Evolutionary conservation across 1,140 invertebrate genomes (phyloP).

Genomic region (Zeugodacus cucurbitae): DNA sequence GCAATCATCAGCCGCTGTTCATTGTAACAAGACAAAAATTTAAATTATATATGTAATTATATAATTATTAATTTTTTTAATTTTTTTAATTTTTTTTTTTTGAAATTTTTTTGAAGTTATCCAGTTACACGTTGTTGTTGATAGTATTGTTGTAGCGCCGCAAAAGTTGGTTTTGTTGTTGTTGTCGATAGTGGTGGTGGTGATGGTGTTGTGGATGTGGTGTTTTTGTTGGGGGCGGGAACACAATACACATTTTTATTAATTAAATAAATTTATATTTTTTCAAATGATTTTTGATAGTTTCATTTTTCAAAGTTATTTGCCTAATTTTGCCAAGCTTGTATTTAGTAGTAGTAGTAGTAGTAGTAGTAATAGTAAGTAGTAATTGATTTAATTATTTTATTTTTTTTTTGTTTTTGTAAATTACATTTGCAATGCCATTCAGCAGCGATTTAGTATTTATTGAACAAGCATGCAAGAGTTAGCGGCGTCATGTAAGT

Average conservation of each 20-base stretch:
- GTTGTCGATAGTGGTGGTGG: background rate
- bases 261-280: background rate
- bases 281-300: background rate
- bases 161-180: background rate
- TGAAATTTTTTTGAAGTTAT: too few relatives aligned
- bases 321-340: background rate
- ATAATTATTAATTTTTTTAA: background rate
- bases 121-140: background rate
- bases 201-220: background rate
- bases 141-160: too few relatives aligned
- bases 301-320: conserved; percentile 4
- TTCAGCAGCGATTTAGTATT: background rate
- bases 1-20: background rate
- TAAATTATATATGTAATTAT: background rate
- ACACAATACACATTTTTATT: conserved; percentile 38
- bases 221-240: background rate
- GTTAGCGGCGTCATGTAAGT: conserved; percentile 14
- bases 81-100: too few relatives aligned
- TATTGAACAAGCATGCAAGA: conserved; percentile 13
- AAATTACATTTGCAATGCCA: too few relatives aligned
- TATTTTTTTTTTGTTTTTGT: background rate
- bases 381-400: background rate
- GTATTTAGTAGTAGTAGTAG: background rate
- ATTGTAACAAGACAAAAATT: background rate
- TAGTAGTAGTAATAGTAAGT: too few relatives aligned